Percentiles rank a stretch among this genome's conserved stretches.
These are phyloP conservation scores for Ceratothoa steindachneri DNA, from an alignment of 2,888 invertebrate genomes.

Conservation along the genomic window DNA sequence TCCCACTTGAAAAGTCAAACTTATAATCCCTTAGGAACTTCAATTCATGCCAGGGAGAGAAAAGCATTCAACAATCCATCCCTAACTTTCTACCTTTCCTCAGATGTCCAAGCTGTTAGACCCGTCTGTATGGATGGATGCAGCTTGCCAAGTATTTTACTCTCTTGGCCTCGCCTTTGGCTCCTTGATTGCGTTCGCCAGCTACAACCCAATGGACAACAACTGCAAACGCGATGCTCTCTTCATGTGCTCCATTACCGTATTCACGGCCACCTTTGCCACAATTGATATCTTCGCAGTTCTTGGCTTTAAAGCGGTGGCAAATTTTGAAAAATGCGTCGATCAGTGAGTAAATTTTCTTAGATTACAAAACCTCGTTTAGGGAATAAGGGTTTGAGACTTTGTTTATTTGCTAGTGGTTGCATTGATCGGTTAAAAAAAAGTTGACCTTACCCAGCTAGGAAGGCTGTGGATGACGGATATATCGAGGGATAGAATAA, in stretches of 20 bases:
- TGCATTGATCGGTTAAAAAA: no score
- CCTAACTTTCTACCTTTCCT: no score
- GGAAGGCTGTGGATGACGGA: no score
- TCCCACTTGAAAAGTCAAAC: no score
- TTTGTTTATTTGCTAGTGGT: no score
- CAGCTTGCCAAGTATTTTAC: slow-evolving; percentile 95
- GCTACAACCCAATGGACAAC: slow-evolving; percentile 90
- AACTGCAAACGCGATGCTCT: slow-evolving; percentile 89
- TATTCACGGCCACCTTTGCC: slow-evolving; percentile 88
- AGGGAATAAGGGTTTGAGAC: no score
- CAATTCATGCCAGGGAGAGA: no score
- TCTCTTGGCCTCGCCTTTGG: slow-evolving; percentile 93
- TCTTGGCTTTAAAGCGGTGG: slow-evolving; percentile 90
- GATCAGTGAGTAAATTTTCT: slow-evolving; percentile 59
- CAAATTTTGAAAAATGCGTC: slow-evolving; percentile 79
- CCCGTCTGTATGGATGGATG: slow-evolving; percentile 91
- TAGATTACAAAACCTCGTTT: no score
- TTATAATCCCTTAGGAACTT: no score
- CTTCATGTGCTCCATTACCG: slow-evolving; percentile 85
- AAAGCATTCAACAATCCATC: no score
- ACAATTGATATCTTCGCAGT: slow-evolving; percentile 92
- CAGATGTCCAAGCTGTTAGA: slow-evolving; percentile 78
- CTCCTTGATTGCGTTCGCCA: slow-evolving; percentile 89
- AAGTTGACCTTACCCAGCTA: no score
- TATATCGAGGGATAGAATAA: no score